phyloP scores from a whole-genome alignment of 2,888 invertebrate species.

The Mesodorylaimus sp. region DNA sequence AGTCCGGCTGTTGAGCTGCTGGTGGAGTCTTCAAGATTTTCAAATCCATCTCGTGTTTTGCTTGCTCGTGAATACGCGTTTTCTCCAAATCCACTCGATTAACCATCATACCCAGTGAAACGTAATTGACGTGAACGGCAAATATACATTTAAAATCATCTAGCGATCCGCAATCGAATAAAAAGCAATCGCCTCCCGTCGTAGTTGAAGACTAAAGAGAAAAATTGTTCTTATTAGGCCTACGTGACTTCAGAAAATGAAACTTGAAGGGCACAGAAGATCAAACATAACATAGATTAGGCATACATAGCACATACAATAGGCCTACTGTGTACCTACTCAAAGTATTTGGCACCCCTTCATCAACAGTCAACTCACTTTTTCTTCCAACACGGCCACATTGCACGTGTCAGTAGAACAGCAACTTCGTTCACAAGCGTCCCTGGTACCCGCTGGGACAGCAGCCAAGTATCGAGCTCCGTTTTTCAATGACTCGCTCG shows the following conservation, averaged over 20 bases:
- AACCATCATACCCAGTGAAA: constrained; percentile 11
- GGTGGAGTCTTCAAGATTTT: constrained; percentile 2
- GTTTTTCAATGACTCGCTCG: constrained; percentile 6
- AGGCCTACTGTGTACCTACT: too few relatives aligned
- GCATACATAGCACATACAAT: too few relatives aligned
- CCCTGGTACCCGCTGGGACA: background rate
- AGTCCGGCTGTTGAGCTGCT: background rate
- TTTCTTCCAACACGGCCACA: constrained; percentile 77
- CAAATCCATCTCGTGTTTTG: constrained; percentile 12
- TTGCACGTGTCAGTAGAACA: constrained; percentile 70
- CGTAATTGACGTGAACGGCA: constrained; percentile 11
- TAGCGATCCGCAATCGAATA: constrained; percentile 13
- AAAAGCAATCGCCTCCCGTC: constrained; percentile 9
- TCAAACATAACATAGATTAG: background rate
- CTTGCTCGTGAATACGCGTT: constrained; percentile 8
- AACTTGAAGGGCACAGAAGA: background rate
- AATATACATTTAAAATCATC: constrained; percentile 12
- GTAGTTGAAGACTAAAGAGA: background rate
- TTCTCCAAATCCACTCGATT: constrained; percentile 7
- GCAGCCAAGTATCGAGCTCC: constrained; percentile 4
- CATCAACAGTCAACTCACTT: constrained; percentile 43
- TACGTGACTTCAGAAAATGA: background rate
- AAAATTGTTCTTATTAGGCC: background rate
- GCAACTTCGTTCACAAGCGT: constrained; percentile 37
- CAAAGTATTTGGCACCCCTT: too few relatives aligned